Evolutionary conservation across 2,797 vertebrate species (phyloP), one percentile per base, ranked within the genome.

Genomic region (Melanogrammus aeglefinus): DNA sequence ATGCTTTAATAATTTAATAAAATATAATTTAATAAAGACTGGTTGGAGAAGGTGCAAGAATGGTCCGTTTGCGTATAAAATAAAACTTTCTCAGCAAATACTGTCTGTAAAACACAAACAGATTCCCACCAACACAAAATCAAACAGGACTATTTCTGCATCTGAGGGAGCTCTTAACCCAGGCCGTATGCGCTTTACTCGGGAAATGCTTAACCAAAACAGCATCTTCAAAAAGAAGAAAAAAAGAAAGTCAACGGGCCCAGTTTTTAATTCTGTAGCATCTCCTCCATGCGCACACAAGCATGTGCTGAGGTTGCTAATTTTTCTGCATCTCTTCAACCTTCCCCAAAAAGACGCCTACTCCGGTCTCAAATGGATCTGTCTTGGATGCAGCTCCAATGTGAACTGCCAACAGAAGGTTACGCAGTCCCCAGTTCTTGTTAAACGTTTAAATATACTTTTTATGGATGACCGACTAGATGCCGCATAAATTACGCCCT

Each of bases 81-180:
- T 66, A 66, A 24, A 1, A 27, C n/a, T 66, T 66, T 66, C n/a
- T 66, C 57, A 6, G 57, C 57, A 66, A 66, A 66, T 14, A 27
- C 8, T 66, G 57, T 66, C 8, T 66, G 57, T 66, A 66, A 66
- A 66, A 66, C 57, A 66, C n/a, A 66, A 66, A 66, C n/a, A 66
- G 57, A 66, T 66, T 66, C 18, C 24, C n/a, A 66, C n/a, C 24
- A 66, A 66, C 21, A 57, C 13, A n/a, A 57, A n/a, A 57, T 57
- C 51, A 24, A 66, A 24, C n/a, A 27, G 57, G n/a, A 24, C 24
- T 66, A 66, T 66, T 57, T n/a, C 44, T 57, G 51, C 13, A 57
- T 18, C 51, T n/a, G 51, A n/a, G 51, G 51, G 51, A 57, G 13
- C 51, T 21, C 51, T 57, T 36, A 51, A 16, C 51, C 18, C 18